Conservation (phyloP, 2,113 vertebrate species). For the Variabilichromis moorii region DNA sequence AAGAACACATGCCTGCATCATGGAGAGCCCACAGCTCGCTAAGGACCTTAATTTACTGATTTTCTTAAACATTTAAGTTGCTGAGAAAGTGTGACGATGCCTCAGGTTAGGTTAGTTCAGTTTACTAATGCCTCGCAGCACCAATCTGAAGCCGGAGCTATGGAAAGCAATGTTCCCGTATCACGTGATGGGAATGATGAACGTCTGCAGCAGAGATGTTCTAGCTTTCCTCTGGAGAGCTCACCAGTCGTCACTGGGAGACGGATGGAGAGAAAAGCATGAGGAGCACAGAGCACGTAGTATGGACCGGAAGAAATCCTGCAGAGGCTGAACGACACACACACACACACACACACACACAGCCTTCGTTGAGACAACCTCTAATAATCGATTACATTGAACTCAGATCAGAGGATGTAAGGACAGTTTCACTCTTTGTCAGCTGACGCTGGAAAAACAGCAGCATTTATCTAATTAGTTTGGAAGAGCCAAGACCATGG, state of each 20-base stretch:
- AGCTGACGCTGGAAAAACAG: not conserved
- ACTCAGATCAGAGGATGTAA: not conserved
- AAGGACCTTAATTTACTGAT: not conserved
- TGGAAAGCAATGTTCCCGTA: not conserved
- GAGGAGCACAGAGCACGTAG: not conserved
- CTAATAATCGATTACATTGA: not conserved
- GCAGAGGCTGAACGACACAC: not conserved
- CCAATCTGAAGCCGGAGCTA: not conserved
- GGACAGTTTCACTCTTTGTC: not conserved
- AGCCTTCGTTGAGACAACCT: not conserved
- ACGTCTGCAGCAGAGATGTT: not conserved
- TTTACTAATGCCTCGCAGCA: not conserved
- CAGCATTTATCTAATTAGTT: not conserved
- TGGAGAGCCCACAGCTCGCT: not conserved
- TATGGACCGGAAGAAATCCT: not conserved
- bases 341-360: not conserved
- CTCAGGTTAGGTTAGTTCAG: not conserved
- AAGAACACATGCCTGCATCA: not conserved
- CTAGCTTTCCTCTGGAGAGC: not conserved
- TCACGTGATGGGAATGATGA: not conserved
- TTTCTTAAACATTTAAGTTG: not conserved
- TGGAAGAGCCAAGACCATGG: not conserved
- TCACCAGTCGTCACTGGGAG: not conserved
- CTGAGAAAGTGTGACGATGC: not conserved
- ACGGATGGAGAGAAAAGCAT: not conserved